These are phyloP conservation scores for Pogonocherus hispidulus DNA, from an alignment of 2,888 invertebrate species.

Conservation along the genomic window DNA sequence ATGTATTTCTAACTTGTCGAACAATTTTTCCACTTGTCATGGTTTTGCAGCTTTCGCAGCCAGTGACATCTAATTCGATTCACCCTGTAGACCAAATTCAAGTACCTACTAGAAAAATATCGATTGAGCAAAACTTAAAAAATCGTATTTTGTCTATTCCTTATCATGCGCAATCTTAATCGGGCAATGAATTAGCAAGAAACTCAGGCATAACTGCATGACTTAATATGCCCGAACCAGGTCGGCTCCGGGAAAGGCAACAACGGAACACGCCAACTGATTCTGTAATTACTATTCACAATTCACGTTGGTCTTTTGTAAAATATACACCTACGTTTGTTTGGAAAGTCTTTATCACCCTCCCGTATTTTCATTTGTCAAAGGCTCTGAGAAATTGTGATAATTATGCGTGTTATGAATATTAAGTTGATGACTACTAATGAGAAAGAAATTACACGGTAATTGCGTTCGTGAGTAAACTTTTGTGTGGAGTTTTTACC, in stretches of 20 bases:
- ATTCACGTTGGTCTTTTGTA: constrained; percentile 32
- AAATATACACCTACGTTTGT: constrained; percentile 36
- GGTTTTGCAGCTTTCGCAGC: no score
- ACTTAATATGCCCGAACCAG: constrained; percentile 21
- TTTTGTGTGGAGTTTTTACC: constrained; percentile 23
- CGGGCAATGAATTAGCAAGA: constrained; percentile 18
- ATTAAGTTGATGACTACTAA: constrained; percentile 42
- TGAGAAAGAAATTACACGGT: constrained; percentile 46
- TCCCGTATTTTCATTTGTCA: constrained; percentile 37
- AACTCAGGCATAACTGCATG: constrained; percentile 18
- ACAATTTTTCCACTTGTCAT: no score
- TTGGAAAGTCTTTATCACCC: constrained; percentile 39
- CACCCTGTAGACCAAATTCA: no score
- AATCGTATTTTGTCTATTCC: background rate
- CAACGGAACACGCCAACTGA: constrained; percentile 32
- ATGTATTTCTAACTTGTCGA: no score
- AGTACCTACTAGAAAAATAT: no score
- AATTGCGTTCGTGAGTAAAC: constrained; percentile 31
- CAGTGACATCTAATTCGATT: no score
- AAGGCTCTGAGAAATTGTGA: constrained; percentile 35
- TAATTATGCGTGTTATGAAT: constrained; percentile 42
- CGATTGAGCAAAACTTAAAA: background rate
- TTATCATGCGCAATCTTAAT: constrained; percentile 7
- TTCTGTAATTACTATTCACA: constrained; percentile 35
- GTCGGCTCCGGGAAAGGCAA: constrained; percentile 28